A percentile compares a stretch with the other conserved stretches of the same genome.
phyloP scores from a whole-genome alignment of 2,888 invertebrate genomes.

The Malthinus flaveolus region DNA sequence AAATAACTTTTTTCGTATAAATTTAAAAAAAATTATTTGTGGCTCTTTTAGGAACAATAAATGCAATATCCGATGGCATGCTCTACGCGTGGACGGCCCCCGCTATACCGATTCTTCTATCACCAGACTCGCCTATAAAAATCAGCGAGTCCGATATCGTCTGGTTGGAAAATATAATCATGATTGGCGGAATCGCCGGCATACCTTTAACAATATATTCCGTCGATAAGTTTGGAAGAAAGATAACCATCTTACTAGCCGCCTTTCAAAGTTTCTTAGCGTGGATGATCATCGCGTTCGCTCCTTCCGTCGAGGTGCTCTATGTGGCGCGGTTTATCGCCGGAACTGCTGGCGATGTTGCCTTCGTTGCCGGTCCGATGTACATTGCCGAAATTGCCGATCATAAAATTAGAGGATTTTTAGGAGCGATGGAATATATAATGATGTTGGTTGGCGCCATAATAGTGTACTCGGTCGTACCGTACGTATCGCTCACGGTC shows the following conservation, averaged over 20 bases:
- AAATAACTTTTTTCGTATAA: no score
- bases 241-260: conserved; percentile 47
- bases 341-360: conserved; percentile 50
- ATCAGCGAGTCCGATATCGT: conserved; percentile 39
- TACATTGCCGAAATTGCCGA: conserved; percentile 52
- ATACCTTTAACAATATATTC: conserved; percentile 40
- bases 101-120: conserved; percentile 44
- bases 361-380: conserved; percentile 52
- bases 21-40: not conserved
- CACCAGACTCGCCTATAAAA: conserved; percentile 42
- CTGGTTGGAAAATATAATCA: conserved; percentile 40
- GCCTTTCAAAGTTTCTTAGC: conserved; percentile 43
- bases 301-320: conserved; percentile 42
- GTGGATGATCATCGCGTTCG: conserved; percentile 48
- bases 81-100: conserved; percentile 52
- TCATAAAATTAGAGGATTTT: conserved; percentile 49
- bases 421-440: conserved; percentile 51
- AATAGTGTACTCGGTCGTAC: conserved; percentile 48
- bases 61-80: conserved; percentile 51
- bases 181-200: not conserved
- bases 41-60: conserved; percentile 45
- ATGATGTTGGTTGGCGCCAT: conserved; percentile 52
- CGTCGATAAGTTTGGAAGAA: conserved; percentile 46
- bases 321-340: conserved; percentile 48
- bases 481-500: conserved; percentile 45